Base-by-base conservation (phyloP, 1,140 invertebrate genomes). In the Cotesia vestalis region DNA sequence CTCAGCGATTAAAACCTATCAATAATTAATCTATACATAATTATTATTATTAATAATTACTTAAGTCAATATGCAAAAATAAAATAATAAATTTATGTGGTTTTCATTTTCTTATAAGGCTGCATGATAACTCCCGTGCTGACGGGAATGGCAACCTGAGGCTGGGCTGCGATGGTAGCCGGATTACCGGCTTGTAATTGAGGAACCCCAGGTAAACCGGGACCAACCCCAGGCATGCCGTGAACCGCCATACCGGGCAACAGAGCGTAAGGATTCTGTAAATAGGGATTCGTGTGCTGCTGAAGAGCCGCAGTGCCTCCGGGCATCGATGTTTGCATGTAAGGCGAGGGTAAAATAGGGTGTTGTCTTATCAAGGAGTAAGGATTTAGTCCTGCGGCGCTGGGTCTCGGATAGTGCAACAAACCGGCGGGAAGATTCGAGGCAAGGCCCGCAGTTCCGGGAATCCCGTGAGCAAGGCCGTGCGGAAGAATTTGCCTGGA, bases 81-180 rank as follows among this genome's bases (percentile, higher is more conserved):
- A 8, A n/a, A 66, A 4, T 20, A 9, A 14, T 17, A 1, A 46
- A 73, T 85, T 91, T 94, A 95, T 79, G 93, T 94, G 74, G 94
- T 95, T 88, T 94, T 94, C 90, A 94, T 92, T 87, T 95, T 94
- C 86, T 95, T 95, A 84, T 93, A 94, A 34, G 93, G 93, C 79
- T 94, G 94, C 81, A 92, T 87, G 14, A 91, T 90, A 63, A 93
- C 91, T 35, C 89, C 88, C 66, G 88, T 87, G 70, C 84, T 89
- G 9, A 78, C 82, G 8, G 83, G 80, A 4, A 85, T 80, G 0
- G 79, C 80, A 3, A 85, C 81, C 40, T 85, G 84, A 4, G 85
- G 85, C 64, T 86, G 84, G 0, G 84, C 84, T 20, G 84, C 84
- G 51, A 86, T 86, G 20, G 84, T 86, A 2, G 84, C 81, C 12